These are phyloP conservation scores for Geophilus truncorum DNA, from an alignment of 2,888 invertebrate genomes.

Conservation along the genomic window DNA sequence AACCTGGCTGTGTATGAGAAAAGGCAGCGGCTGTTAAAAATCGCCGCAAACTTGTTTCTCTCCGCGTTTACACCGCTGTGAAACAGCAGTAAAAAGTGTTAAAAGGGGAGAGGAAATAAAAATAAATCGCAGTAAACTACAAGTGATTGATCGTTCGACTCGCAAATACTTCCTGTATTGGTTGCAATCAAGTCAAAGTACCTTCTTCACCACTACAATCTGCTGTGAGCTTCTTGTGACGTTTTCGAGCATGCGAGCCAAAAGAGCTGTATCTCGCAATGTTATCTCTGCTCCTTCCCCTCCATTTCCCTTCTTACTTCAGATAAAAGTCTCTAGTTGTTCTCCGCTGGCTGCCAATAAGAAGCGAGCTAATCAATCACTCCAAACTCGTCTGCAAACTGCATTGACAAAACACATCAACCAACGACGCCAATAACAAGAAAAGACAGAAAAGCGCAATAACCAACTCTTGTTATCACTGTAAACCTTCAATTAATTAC, in stretches of 20 bases:
- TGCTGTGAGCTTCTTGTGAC: background rate
- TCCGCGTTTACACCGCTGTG: background rate
- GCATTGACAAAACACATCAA: no score
- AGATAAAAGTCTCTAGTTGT: background rate
- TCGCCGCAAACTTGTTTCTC: background rate
- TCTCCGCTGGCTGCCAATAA: background rate
- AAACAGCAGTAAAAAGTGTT: background rate
- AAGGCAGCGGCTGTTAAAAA: conserved; percentile 6
- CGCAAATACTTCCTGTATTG: background rate
- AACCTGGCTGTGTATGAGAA: background rate
- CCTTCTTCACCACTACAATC: background rate
- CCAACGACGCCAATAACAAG: background rate
- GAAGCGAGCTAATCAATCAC: background rate
- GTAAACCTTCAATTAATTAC: conserved; percentile 16
- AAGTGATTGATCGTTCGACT: background rate
- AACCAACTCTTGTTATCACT: background rate
- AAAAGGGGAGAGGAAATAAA: background rate
- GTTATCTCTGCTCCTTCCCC: background rate
- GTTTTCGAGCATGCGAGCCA: no score
- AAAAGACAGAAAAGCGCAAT: background rate
- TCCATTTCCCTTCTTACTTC: background rate
- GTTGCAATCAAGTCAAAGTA: background rate
- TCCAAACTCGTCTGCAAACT: no score
- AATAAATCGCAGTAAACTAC: background rate
- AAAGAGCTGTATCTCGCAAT: background rate